Percentiles rank a stretch among this genome's conserved stretches.
These are phyloP conservation scores for Quadroppia sp. DNA, from an alignment of 2,888 invertebrate species.

Conservation along the genomic window DNA sequence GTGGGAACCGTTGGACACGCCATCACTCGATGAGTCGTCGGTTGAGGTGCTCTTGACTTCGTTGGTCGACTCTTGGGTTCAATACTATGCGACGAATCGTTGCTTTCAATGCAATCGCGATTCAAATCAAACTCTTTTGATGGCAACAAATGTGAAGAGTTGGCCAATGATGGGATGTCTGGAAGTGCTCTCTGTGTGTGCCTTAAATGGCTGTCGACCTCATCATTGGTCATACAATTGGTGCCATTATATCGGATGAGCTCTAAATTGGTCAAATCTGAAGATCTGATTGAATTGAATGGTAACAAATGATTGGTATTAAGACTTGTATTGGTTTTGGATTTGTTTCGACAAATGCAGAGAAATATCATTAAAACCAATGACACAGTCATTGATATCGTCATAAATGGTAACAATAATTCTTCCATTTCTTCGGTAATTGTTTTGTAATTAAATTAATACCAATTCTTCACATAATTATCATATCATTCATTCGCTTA, in stretches of 20 bases:
- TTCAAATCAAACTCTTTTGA: background rate
- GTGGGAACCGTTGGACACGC: background rate
- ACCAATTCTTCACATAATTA: background rate
- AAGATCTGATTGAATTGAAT: slow-evolving; percentile 4
- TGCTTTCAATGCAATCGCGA: background rate
- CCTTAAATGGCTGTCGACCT: background rate
- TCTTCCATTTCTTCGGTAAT: no score
- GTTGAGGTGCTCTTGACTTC: slow-evolving; percentile 4
- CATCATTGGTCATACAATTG: background rate
- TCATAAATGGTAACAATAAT: background rate
- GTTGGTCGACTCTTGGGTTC: slow-evolving; percentile 4
- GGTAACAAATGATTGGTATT: slow-evolving; percentile 6
- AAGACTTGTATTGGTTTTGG: background rate
- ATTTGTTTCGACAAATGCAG: slow-evolving; percentile 23
- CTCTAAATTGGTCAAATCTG: background rate
- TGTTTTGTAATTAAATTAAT: no score
- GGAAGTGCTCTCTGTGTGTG: slow-evolving; percentile 38
- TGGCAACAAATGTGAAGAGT: background rate
- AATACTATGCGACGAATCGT: background rate
- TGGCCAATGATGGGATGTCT: slow-evolving; percentile 33
- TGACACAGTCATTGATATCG: background rate
- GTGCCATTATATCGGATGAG: slow-evolving; percentile 12
- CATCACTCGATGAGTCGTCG: background rate
- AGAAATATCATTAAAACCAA: background rate
- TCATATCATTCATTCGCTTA: background rate